Base-by-base conservation (phyloP, 2,888 invertebrate species). In the Malthinus seriepunctatus region DNA sequence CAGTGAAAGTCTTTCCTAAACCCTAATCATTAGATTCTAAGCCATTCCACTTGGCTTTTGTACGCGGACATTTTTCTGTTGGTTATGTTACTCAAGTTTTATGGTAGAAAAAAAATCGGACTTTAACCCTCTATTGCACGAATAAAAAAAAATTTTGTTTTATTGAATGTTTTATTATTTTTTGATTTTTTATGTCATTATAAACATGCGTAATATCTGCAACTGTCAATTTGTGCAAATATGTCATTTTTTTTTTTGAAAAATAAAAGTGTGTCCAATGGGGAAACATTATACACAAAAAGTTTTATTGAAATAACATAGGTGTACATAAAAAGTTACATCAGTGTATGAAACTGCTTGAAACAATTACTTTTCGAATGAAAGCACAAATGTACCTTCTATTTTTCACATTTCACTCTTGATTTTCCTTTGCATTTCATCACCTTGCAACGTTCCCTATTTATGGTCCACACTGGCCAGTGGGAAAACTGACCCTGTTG, bases 371-470 rank as follows among this genome's bases (percentile, higher is more conserved):
- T 23, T 23, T 51, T 51, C 2, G 42, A 44, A 15, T 51, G 54
- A 48, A 59, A 54, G 55, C 35, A 32, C 11, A 56, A 54, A 54
- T 34, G 34, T 15, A 39, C 14, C 9, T 56, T 51, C 11, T 51
- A 60, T 34, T 56, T 60, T 32, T 32, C 32, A 34, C 55, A 56
- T 39, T 51, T 51, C 10, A 55, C 51, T 12, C 51, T 51, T 1
- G 56, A 56, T 38, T 60, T 60, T 47, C 60, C 51, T 11, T 38
- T 49, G 33, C 60, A 55, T 23, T 10, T 11, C 9, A 35, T 8
- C 31, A 8, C 11, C 23, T 55, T 55, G 33, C 55, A 55, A 8
- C 54, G 15, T 47, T 54, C 54, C 33, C 54, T 54, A 15, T 15
- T 35, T 35, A 47, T 14, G 15, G 54, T 59, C 45, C 59, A 54